phyloP scores from a whole-genome alignment of 1,140 invertebrate species.

The Drosophila sproati region DNA sequence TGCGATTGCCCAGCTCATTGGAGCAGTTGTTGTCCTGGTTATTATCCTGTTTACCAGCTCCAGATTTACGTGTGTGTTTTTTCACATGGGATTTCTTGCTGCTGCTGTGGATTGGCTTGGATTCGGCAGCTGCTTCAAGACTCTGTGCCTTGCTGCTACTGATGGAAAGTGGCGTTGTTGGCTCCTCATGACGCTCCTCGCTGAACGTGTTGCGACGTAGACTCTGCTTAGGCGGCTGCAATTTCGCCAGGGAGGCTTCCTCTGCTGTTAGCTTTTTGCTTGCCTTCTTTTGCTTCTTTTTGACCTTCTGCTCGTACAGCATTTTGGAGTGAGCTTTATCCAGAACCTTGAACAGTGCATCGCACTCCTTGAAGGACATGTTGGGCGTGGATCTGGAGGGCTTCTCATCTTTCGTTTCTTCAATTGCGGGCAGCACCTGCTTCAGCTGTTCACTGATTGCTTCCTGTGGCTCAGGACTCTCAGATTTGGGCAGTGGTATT shows the following conservation, averaged over 20 bases:
- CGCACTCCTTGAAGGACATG: constrained; percentile 50
- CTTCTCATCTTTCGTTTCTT: constrained; percentile 17
- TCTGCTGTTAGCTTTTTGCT: constrained; percentile 6
- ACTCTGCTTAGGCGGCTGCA: constrained; percentile 4
- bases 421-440: background rate
- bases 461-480: background rate
- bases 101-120: background rate
- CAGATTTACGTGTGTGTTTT: constrained; percentile 15
- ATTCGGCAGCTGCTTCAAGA: constrained; percentile 5
- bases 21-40: constrained; percentile 34
- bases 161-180: background rate
- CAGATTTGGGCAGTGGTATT: background rate
- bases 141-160: constrained; percentile 16
- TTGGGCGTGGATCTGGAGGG: background rate
- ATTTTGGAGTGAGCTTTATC: constrained; percentile 50
- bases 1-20: constrained; percentile 8
- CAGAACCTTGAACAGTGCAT: constrained; percentile 65
- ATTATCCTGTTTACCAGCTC: constrained; percentile 20
- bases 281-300: constrained; percentile 19
- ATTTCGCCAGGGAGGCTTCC: constrained; percentile 2
- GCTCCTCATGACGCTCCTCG: constrained; percentile 22
- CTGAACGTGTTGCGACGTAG: constrained; percentile 24
- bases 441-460: background rate
- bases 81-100: constrained; percentile 22
- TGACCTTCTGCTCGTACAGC: constrained; percentile 33